Evolutionary conservation across 1,140 invertebrate genomes (phyloP).

Genomic region (Andrena cerasifolii): DNA sequence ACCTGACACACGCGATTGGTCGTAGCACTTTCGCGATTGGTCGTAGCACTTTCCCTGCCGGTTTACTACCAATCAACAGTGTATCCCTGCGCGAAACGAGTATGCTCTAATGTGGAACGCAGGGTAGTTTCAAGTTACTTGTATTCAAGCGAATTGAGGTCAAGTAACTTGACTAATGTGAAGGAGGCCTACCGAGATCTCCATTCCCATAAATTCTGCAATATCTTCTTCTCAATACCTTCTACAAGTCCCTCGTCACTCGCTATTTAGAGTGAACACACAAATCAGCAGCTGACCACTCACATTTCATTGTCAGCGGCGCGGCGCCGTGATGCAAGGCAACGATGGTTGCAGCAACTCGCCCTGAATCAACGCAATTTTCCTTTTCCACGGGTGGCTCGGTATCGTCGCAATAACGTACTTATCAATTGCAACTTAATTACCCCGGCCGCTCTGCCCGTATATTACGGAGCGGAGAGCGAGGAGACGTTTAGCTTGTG

Average conservation of each 20-base stretch:
- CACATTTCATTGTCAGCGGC: not conserved
- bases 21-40: no score
- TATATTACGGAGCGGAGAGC: constrained; percentile 8
- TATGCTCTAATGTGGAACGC: no score
- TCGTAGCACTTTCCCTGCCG: no score
- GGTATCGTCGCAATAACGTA: constrained; percentile 59
- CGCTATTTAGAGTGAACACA: not conserved
- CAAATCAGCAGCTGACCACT: not conserved
- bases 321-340: constrained; percentile 1
- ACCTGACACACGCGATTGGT: no score
- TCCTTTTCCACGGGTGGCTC: constrained; percentile 30
- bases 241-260: not conserved
- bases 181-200: no score
- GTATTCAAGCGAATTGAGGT: no score
- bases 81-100: no score
- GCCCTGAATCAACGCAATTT: constrained; percentile 44
- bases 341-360: not conserved
- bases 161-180: no score
- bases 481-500: not conserved
- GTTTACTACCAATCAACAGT: no score
- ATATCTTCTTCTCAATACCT: not conserved
- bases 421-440: constrained; percentile 68
- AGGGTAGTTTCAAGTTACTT: no score
- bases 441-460: constrained; percentile 45
- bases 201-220: no score